Evolutionary conservation across 2,797 vertebrate genomes (phyloP).

Genomic region (Atherinosoma microstoma): DNA sequence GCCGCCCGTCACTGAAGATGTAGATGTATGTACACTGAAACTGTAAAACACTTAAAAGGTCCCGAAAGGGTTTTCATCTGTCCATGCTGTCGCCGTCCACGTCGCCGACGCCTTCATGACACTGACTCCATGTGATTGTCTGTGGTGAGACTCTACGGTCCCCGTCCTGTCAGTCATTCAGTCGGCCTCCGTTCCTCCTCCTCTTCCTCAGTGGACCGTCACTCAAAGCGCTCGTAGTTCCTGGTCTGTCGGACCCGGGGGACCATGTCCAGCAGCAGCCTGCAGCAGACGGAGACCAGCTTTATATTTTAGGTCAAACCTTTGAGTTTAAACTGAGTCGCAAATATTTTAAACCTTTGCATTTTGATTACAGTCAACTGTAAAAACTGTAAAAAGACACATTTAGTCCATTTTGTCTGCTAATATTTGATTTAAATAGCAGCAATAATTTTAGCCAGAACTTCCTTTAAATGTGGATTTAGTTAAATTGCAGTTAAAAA

Average conservation of each 20-base stretch:
- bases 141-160: constrained; percentile 26
- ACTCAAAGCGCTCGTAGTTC: constrained; percentile 97
- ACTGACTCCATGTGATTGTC: constrained; percentile 41
- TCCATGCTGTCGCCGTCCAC: neutral
- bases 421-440: too few species aligned
- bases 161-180: constrained; percentile 26
- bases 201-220: constrained; percentile 37
- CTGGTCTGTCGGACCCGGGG: constrained; percentile 92
- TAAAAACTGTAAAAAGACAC: too few species aligned
- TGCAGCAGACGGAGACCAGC: constrained; percentile 52
- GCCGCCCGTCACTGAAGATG: constrained; percentile 32
- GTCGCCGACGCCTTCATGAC: constrained; percentile 8
- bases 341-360: too few species aligned
- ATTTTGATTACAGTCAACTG: too few species aligned
- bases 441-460: too few species aligned
- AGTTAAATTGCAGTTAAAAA: too few species aligned
- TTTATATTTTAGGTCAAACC: too few species aligned
- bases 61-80: constrained; percentile 8
- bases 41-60: constrained; percentile 51
- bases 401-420: too few species aligned
- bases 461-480: too few species aligned
- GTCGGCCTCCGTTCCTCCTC: neutral
- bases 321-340: too few species aligned
- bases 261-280: constrained; percentile 93
- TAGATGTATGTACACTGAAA: constrained; percentile 54